These are phyloP conservation scores for Cenopis cana DNA, from an alignment of 2,888 invertebrate species.

Conservation along the genomic window DNA sequence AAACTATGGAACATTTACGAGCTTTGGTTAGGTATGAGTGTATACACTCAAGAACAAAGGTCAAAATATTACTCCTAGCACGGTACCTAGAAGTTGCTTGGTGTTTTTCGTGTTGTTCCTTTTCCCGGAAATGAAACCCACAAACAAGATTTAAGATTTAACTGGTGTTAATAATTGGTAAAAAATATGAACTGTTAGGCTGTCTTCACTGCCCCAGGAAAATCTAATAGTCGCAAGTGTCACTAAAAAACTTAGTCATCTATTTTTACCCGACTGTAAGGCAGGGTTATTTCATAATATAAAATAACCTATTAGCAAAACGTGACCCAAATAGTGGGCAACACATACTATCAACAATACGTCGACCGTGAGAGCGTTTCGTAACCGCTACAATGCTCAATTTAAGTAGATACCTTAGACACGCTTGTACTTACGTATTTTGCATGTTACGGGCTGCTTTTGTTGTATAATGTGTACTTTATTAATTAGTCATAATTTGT, in stretches of 20 bases:
- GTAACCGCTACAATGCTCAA: conserved; percentile 73
- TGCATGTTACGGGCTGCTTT: conserved; percentile 48
- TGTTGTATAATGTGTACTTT: conserved; percentile 58
- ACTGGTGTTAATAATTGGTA: neutral
- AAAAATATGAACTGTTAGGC: neutral
- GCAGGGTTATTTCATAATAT: neutral
- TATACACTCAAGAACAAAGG: no score
- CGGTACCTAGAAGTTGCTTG: no score
- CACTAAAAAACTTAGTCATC: neutral
- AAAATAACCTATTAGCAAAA: conserved; percentile 51
- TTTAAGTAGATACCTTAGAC: conserved; percentile 70
- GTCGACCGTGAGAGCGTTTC: conserved; percentile 75
- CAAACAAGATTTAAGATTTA: no score
- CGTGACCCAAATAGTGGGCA: conserved; percentile 58
- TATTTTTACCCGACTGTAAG: no score
- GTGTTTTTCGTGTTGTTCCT: no score
- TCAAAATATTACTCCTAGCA: no score
- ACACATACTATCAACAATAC: conserved; percentile 61
- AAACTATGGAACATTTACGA: no score
- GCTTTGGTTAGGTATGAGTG: no score
- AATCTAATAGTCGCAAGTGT: no score
- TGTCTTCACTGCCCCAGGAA: neutral
- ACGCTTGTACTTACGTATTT: conserved; percentile 63
- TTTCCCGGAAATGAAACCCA: no score
- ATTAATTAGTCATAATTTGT: conserved; percentile 51